Base-by-base conservation (phyloP, 37 sponge, comb jelly and placozoan genomes). In the Lycopodina hypogea region DNA sequence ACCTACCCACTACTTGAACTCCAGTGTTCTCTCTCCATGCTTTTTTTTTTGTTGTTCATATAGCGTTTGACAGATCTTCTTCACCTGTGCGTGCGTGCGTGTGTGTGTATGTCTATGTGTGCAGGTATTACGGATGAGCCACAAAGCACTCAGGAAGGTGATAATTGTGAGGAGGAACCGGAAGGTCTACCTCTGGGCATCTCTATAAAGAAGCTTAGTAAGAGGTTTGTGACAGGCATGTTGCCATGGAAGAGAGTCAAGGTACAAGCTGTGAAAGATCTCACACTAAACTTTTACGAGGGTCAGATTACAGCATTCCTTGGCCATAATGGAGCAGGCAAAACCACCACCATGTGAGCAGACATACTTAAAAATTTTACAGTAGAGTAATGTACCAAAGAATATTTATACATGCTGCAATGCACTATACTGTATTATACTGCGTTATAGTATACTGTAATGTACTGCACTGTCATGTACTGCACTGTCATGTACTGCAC, bases 261-360 rank as follows among this genome's bases (percentile, higher is more conserved):
- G 0, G 84, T 89, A 28, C 3, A 56, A 34, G 94, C 94, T 30
- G 76, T 96, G 21, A 84, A 90, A 32, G 33, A 83, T 18, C 81
- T 97, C 55, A 78, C 91, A 30, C 82, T 97, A 68, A 90, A 90
- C 60, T 81, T 97, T 21, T 97, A 90, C 73, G 98, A 97, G 63
- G 93, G 93, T 4, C 98, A 97, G 87, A 94, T 97, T 50, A 90
- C 93, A 21, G 88, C 93, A 12, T 77, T 97, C 36, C 89, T 97
- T 68, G 98, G 98, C 28, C 98, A 97, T 78, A 97, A 97, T 74
- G 98, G 98, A 65, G 98, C 98, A 0, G 98, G 98, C 9, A 97
- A 97, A 84, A 97, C 98, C 22, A 97, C 95, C 56, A 90, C 90
- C 18, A 76, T 87, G 91, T 86, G 59, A 85, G 77, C 45, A 37